Base-by-base conservation (phyloP, 2,113 vertebrate genomes). In the Stomatorhinus ivindoensis region DNA sequence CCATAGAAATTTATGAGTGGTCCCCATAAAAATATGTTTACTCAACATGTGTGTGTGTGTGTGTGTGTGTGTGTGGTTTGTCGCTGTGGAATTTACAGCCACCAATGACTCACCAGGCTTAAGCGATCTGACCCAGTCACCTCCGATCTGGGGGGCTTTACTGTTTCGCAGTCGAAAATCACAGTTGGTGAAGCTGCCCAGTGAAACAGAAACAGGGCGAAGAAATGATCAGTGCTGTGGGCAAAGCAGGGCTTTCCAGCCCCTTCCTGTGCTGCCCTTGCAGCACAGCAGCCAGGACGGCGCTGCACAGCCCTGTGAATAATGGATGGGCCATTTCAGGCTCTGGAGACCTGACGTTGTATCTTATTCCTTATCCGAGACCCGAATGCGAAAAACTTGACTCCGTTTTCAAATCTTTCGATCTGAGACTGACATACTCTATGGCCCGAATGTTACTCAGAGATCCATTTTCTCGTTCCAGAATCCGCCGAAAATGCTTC, bases 291-390 rank as follows among this genome's bases (percentile, higher is more conserved):
- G 8, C 53, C 31, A 58, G 31, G 6, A 84, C 42, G 47, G 44
- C 51, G 55, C 39, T 15, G 10, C 88, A 44, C 15, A 46, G 48
- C 82, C 24, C 42, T 19, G 51, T 91, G 69, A 89, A 91, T 91
- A 88, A 91, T 91, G 87, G 35, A 89, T 55, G 51, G 13, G 48
- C n/a, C 48, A 24, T 53, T 58, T 76, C 42, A 46, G 61, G 13
- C 50, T 69, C 46, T 24, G 19, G 87, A 11, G 13, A 44, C 51
- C 46, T 51, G 2, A 8, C 31, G 3, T 35, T 53, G 61, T 15
- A 47, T 44, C 48, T 76, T 50, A 76, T 53, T 76, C 15, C 13
- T 47, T 50, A 17, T 35, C 47, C 87, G 31, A 47, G 27, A 50
- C 87, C 46, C 19, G 21, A 31, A 27, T 24, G 47, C 27, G 47